Conservation (phyloP, 2,797 vertebrate species). For the Hemibagrus guttatus region DNA sequence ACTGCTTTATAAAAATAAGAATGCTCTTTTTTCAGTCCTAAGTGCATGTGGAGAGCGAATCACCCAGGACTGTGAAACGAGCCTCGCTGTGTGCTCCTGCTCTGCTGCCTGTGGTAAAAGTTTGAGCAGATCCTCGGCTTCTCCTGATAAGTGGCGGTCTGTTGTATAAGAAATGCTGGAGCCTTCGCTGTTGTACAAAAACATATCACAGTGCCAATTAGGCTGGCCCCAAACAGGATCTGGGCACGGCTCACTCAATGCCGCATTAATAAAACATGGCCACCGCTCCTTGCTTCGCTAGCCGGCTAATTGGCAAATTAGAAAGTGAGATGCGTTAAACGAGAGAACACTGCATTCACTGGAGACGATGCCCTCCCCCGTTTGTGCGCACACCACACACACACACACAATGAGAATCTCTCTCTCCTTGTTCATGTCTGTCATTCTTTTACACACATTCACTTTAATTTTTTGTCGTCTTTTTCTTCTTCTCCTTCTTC, state of each 20-base stretch:
- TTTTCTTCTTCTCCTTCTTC: not conserved
- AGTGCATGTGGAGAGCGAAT: not conserved
- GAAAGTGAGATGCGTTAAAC: conserved; percentile 86
- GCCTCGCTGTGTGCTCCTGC: not conserved
- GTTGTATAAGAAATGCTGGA: conserved; percentile 64
- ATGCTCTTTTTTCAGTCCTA: not conserved
- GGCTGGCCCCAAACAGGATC: conserved; percentile 71
- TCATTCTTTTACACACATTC: conserved; percentile 15
- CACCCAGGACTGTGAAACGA: conserved; percentile 11
- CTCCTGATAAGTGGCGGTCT: conserved; percentile 56
- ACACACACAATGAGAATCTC: conserved; percentile 18
- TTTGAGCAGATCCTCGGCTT: conserved; percentile 49
- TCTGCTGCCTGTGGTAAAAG: conserved; percentile 41
- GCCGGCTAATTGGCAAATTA: conserved; percentile 96
- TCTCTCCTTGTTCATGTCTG: conserved; percentile 26
- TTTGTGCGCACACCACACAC: conserved; percentile 29
- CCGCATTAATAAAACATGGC: conserved; percentile 94
- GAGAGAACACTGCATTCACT: conserved; percentile 73
- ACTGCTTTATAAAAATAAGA: not conserved
- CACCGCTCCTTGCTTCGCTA: conserved; percentile 79
- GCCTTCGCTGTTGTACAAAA: conserved; percentile 75
- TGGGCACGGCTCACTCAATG: conserved; percentile 68
- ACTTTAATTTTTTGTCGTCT: not conserved
- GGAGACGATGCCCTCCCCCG: conserved; percentile 73
- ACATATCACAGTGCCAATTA: conserved; percentile 78